These are phyloP conservation scores for Babylonia areolata DNA, from an alignment of 1,140 invertebrate genomes.

Conservation along the genomic window DNA sequence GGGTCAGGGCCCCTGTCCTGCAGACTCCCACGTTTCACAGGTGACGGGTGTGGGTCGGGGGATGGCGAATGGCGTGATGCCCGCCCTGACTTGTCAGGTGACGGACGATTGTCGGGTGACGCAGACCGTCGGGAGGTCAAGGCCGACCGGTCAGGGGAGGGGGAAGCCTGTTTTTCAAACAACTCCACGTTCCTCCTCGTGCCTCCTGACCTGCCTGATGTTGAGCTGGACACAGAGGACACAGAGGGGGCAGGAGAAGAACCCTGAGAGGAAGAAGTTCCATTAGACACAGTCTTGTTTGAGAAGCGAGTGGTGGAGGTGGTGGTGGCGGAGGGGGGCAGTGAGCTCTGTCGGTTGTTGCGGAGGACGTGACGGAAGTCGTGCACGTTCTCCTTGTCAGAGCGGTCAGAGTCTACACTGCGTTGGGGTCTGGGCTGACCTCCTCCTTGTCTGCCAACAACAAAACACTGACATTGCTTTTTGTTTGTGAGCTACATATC, in stretches of 20 bases:
- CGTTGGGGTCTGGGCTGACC: conserved; percentile 31
- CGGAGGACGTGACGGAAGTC: conserved; percentile 26
- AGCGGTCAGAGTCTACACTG: conserved; percentile 46
- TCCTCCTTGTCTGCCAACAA: conserved; percentile 1
- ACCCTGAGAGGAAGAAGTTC: neutral
- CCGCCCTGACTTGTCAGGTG: neutral
- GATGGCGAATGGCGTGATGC: neutral
- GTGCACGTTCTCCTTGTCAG: conserved; percentile 42
- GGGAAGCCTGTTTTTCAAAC: neutral
- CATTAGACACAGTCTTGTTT: neutral
- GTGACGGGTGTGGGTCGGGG: neutral
- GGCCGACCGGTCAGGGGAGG: neutral
- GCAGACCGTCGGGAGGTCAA: neutral
- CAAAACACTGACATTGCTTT: no score
- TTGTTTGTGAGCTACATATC: no score
- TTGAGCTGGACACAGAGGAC: neutral
- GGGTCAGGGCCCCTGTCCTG: neutral
- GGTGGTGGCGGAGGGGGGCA: neutral
- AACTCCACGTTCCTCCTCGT: conserved; percentile 17
- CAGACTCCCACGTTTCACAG: neutral
- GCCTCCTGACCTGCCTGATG: neutral
- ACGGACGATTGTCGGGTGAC: neutral
- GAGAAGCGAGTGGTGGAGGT: neutral
- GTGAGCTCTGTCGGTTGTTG: conserved; percentile 5
- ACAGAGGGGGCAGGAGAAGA: neutral